Evolutionary conservation across 2,888 invertebrate genomes (phyloP), one percentile per base, ranked within the genome.

Genomic region (Orthonevra nobilis): DNA sequence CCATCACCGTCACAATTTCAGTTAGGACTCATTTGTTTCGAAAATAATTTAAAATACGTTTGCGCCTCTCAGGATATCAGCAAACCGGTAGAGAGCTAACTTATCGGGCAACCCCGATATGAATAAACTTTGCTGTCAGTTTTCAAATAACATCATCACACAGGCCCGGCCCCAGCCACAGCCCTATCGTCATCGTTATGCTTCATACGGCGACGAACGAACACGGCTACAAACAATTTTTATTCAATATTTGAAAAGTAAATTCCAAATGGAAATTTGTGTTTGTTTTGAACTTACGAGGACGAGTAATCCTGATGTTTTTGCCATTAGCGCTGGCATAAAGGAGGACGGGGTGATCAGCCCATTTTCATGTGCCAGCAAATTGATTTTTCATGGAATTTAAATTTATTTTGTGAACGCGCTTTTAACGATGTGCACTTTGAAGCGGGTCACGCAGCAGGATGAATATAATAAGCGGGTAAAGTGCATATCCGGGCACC

Each of bases 261-360:
- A 42, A 58, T 58, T 42, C 12, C 42, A 58, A 42, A 30, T 54
- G 54, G 34, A 58, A 42, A 58, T 58, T 38, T 32, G 19, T 58
- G 12, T 58, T 58, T 58, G 42, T 58, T 58, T 58, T 48, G 15
- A 36, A 23, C 23, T 36, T 54, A n/a, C n/a, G n/a, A n/a, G n/a
- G n/a, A n/a, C n/a, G n/a, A n/a, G n/a, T n/a, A 54, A 54, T 54
- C 26, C 54, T 26, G 15, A 15, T 23, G 52, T 14, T 23, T 23
- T 23, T 5, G 20, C 34, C 36, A 1, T 32, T 15, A 23, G 54
- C 15, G 9, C n/a, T n/a, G n/a, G n/a, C n/a, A n/a, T n/a, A n/a
- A n/a, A n/a, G n/a, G 12, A 5, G 20, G 10, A n/a, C 20, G 1
- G 12, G 42, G 42, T 32, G n/a, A 32, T 10, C 4, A 32, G 32